phyloP scores from a whole-genome alignment of 2,888 invertebrate species.

The Listrodromus nycthemerus region DNA sequence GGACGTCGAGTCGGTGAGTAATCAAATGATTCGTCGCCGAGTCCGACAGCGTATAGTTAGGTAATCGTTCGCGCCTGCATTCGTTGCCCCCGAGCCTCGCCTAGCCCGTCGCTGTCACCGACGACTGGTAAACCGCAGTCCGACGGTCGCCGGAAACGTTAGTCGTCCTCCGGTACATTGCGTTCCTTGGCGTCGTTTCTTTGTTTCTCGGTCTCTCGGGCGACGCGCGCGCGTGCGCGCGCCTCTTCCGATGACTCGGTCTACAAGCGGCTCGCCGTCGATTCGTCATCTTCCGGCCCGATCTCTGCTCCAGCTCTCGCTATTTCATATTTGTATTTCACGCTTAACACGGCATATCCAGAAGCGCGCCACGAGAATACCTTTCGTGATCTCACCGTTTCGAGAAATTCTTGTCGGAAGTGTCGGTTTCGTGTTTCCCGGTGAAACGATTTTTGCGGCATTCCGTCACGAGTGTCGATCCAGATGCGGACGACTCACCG shows the following conservation, averaged over 20 bases:
- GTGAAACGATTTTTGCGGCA: constrained; percentile 25
- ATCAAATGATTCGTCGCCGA: constrained; percentile 48
- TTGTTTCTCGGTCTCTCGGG: constrained; percentile 44
- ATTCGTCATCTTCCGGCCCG: constrained; percentile 64
- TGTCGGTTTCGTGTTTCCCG: constrained; percentile 4
- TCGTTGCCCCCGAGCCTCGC: constrained; percentile 8
- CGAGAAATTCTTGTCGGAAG: constrained; percentile 25
- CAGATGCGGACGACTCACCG: too few species aligned
- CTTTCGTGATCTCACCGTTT: constrained; percentile 20
- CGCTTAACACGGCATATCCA: constrained; percentile 18
- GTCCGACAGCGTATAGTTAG: constrained; percentile 27
- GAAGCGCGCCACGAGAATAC: background rate
- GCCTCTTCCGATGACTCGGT: constrained; percentile 59
- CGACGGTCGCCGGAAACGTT: constrained; percentile 49
- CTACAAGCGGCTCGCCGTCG: constrained; percentile 27
- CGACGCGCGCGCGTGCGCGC: background rate
- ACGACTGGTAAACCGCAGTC: constrained; percentile 52
- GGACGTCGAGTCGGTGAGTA: constrained; percentile 36
- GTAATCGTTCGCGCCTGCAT: constrained; percentile 24
- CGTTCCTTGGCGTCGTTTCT: constrained; percentile 38
- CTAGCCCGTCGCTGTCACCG: background rate
- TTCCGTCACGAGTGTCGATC: background rate
- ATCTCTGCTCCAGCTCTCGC: constrained; percentile 67
- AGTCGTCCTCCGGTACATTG: constrained; percentile 26
- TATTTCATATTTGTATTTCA: constrained; percentile 66